A percentile compares a stretch with the other conserved stretches of the same genome.
Conservation (phyloP, 2,797 vertebrate species). For the Martes flavigula region DNA sequence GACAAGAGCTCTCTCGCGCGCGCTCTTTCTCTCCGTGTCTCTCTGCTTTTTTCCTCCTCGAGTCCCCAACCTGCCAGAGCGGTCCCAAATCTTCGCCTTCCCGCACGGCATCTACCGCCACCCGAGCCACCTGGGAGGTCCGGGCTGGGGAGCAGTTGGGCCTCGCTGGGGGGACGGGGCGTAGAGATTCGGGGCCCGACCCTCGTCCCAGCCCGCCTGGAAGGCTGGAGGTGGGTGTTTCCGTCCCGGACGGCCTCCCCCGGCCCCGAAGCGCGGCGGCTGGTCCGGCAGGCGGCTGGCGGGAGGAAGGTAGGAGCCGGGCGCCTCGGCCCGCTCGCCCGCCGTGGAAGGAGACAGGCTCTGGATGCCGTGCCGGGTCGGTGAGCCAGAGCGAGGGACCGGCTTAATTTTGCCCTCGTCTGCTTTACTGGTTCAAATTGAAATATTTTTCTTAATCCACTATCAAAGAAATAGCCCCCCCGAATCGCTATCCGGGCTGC, state of each 20-base stretch:
- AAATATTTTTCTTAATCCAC: constrained; percentile 15
- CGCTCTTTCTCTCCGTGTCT: constrained; percentile 49
- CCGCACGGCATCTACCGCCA: constrained; percentile 12
- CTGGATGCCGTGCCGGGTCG: constrained; percentile 9
- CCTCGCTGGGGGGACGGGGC: not conserved
- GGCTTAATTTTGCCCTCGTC: constrained; percentile 47
- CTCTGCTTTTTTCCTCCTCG: constrained; percentile 70
- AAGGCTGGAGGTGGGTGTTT: constrained; percentile 59
- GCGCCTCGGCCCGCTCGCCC: constrained; percentile 11
- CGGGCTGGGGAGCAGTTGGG: not conserved
- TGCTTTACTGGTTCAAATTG: constrained; percentile 41
- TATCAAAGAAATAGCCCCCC: constrained; percentile 59
- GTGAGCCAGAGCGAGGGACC: constrained; percentile 18
- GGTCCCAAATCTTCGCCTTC: constrained; percentile 38
- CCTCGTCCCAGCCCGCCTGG: constrained; percentile 11
- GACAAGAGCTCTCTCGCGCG: constrained; percentile 61
- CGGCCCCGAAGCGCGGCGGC: constrained; percentile 23
- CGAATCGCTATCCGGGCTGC: not conserved
- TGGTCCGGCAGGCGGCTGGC: constrained; percentile 31
- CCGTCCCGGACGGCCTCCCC: constrained; percentile 30
- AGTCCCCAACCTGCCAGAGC: constrained; percentile 71
- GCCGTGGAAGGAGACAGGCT: not conserved
- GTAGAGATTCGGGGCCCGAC: not conserved
- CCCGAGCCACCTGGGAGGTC: constrained; percentile 56
- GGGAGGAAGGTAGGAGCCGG: constrained; percentile 63